A percentile compares a stretch with the other conserved stretches of the same genome.
Conservation (phyloP, 2,888 invertebrate species). For the Xanthorhoe spadicearia region DNA sequence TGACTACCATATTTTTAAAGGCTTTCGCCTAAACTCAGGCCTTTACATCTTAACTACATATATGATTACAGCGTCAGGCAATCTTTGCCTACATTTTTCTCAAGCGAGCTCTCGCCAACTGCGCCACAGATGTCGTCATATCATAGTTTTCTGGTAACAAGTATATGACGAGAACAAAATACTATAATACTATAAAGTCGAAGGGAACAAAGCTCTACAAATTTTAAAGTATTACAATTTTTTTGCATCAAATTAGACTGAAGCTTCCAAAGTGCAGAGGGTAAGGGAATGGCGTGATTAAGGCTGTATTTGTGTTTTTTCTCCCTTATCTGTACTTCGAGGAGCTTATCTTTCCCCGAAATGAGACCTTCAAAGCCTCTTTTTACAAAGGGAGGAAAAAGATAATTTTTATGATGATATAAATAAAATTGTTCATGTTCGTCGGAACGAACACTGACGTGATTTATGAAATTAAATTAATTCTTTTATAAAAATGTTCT, state of each 20-base stretch:
- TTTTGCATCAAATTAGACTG: constrained; percentile 50
- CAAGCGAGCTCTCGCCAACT: too few relatives aligned
- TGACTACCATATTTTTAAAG: too few relatives aligned
- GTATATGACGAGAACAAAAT: too few relatives aligned
- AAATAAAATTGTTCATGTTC: constrained; percentile 17
- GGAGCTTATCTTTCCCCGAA: constrained; percentile 32
- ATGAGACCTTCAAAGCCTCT: constrained; percentile 23
- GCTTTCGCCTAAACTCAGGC: too few relatives aligned
- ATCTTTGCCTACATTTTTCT: too few relatives aligned
- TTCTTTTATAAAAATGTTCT: not conserved
- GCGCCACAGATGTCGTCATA: too few relatives aligned
- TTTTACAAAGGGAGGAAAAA: constrained; percentile 15
- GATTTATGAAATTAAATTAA: constrained; percentile 13
- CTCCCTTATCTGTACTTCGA: constrained; percentile 39
- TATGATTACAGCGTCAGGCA: too few relatives aligned
- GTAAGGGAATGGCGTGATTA: constrained; percentile 50
- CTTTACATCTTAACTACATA: too few relatives aligned
- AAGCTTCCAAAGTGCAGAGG: constrained; percentile 46
- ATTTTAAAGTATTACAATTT: constrained; percentile 24
- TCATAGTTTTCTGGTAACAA: too few relatives aligned
- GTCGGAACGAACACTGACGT: constrained; percentile 12
- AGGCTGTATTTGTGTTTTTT: constrained; percentile 51
- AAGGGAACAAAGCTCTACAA: too few relatives aligned
- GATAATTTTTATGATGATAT: constrained; percentile 15
- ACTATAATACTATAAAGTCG: too few relatives aligned